Evolutionary conservation across 2,113 vertebrate genomes (phyloP).

Genomic region (Microcebus jonahi): DNA sequence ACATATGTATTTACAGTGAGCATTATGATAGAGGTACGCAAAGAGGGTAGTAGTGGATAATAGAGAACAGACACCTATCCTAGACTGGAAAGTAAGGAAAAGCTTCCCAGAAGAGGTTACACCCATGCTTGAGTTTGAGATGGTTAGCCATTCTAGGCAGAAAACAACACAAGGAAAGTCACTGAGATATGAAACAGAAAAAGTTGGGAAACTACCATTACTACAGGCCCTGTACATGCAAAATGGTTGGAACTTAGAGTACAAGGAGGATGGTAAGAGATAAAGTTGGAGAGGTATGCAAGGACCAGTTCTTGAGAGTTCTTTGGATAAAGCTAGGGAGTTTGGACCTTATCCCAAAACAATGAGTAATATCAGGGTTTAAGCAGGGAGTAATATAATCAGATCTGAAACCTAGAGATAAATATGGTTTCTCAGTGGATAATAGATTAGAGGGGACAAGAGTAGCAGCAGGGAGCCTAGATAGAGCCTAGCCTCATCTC

Average conservation of each 20-base stretch:
- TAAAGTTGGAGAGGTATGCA: background rate
- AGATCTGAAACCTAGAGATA: slow-evolving; percentile 40
- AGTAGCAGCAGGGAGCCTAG: background rate
- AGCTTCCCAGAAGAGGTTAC: background rate
- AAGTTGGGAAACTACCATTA: slow-evolving; percentile 8
- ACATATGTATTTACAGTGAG: background rate
- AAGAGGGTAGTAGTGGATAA: slow-evolving; percentile 5
- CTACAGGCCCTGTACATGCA: background rate
- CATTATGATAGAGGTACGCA: background rate
- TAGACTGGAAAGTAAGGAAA: slow-evolving; percentile 38
- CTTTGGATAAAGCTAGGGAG: background rate
- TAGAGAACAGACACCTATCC: background rate
- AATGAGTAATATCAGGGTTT: slow-evolving; percentile 40
- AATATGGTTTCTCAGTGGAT: slow-evolving; percentile 23
- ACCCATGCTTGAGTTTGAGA: slow-evolving; percentile 20
- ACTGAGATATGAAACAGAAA: slow-evolving; percentile 29
- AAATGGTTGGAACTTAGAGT: slow-evolving; percentile 26
- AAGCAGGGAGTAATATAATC: slow-evolving; percentile 17
- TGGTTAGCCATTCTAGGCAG: background rate
- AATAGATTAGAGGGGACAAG: background rate
- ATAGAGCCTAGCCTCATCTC: background rate
- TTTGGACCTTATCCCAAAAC: slow-evolving; percentile 41
- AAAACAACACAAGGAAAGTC: slow-evolving; percentile 34
- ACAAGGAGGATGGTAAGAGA: background rate
- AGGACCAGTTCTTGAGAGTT: background rate